Base-by-base conservation (phyloP, 2,888 invertebrate species). In the Temnothorax ravouxi region DNA sequence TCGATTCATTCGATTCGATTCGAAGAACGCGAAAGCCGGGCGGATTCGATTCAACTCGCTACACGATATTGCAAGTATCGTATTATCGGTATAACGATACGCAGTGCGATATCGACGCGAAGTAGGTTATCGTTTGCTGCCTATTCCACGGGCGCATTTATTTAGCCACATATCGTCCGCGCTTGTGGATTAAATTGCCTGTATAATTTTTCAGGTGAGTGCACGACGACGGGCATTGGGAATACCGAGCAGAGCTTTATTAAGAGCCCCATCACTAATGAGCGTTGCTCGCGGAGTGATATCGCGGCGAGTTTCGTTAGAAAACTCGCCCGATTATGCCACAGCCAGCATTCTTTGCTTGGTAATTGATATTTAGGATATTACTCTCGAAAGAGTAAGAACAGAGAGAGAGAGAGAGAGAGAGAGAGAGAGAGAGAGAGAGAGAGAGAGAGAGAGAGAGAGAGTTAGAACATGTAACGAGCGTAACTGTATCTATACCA, bases 261-360 rank as follows among this genome's bases (percentile, higher is more conserved):
- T 88, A 86, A 84, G 59, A 83, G 77, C 18, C 61, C 67, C 84
- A 59, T 64, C 61, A 81, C 86, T 75, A 89, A 89, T 89, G 86
- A 89, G 62, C 86, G 72, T 85, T 74, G 67, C 64, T 67, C 66
- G 52, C 59, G n/a, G 11, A 69, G n/a, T 79, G 83, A 83, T 86
- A 82, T 56, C 44, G 71, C 50, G 25, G 21, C 8, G 18, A n/a
- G 47, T 38, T 47, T 47, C 47, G 47, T 38, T 52, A 25, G 34
- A 25, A 76, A 82, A 54, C 29, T 47, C 21, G 13, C 56, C 13
- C 29, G 66, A 52, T n/a, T 54, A 21, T 38, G 13, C n/a, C 21
- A n/a, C 54, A 15, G 21, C 29, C 34, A 9, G 4, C 25, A 25
- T 29, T 69, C 41, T 64, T 64, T 64, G 5, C 62, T 13, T n/a